Conservation (phyloP, 2,888 invertebrate species). For the Furcula furcula region DNA sequence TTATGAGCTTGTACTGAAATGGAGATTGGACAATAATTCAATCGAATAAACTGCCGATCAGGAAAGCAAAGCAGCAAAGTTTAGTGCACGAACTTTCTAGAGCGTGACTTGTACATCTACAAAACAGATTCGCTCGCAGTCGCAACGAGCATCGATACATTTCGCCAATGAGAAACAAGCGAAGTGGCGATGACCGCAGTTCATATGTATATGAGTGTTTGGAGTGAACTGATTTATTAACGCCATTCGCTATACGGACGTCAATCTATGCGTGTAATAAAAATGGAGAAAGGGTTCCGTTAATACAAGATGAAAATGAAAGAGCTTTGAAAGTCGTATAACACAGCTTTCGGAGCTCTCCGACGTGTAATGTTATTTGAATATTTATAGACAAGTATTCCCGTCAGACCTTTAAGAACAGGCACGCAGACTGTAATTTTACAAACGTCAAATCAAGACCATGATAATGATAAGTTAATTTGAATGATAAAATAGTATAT, state of each 20-base stretch:
- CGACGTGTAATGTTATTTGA: neutral
- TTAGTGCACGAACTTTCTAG: slow-evolving; percentile 49
- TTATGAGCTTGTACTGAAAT: slow-evolving; percentile 24
- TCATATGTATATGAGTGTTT: slow-evolving; percentile 28
- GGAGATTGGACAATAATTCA: slow-evolving; percentile 33
- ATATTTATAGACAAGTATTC: neutral
- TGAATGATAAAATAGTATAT: too few species aligned
- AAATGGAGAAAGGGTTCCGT: slow-evolving; percentile 1
- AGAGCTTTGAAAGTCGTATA: neutral
- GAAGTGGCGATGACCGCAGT: slow-evolving; percentile 37
- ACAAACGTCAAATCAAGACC: too few species aligned
- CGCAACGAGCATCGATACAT: slow-evolving; percentile 36
- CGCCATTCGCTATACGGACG: slow-evolving; percentile 29
- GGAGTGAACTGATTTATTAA: slow-evolving; percentile 40
- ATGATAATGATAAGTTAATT: too few species aligned
- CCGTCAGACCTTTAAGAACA: neutral
- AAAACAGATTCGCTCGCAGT: slow-evolving; percentile 32
- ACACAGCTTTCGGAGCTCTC: neutral
- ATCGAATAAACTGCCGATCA: slow-evolving; percentile 35
- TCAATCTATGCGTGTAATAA: slow-evolving; percentile 3
- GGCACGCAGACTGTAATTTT: too few species aligned
- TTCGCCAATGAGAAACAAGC: slow-evolving; percentile 43
- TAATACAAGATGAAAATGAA: slow-evolving; percentile 1
- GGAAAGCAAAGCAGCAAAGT: slow-evolving; percentile 42
- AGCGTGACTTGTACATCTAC: slow-evolving; percentile 61